Conservation (phyloP, 2,888 invertebrate genomes). For the Nephrotoma guestfalica region DNA sequence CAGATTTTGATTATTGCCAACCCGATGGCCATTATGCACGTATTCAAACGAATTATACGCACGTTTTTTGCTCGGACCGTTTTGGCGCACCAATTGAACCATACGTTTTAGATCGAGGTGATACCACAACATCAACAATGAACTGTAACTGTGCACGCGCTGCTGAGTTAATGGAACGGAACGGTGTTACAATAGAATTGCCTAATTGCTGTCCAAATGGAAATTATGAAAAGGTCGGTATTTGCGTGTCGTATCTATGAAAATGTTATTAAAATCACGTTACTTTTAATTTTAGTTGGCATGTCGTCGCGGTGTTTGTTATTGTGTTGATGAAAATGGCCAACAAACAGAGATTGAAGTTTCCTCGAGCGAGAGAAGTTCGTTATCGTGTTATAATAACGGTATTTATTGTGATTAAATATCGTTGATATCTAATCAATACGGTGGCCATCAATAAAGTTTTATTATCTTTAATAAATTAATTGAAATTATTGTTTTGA, state of each 20-base stretch:
- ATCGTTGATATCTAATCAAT: background rate
- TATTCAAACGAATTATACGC: conserved; percentile 25
- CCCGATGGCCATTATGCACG: conserved; percentile 36
- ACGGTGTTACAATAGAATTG: conserved; percentile 27
- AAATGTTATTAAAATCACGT: background rate
- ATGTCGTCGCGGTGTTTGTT: conserved; percentile 44
- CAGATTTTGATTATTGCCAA: conserved; percentile 32
- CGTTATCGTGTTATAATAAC: background rate
- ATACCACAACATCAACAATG: conserved; percentile 34
- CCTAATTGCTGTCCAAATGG: conserved; percentile 49
- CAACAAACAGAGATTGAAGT: conserved; percentile 27
- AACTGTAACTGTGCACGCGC: conserved; percentile 45
- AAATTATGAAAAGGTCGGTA: conserved; percentile 35
- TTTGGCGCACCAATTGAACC: conserved; percentile 37
- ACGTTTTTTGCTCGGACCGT: conserved; percentile 44
- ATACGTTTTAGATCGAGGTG: conserved; percentile 32
- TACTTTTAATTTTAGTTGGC: conserved; percentile 17
- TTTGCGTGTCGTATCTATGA: background rate
- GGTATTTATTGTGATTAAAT: conserved; percentile 1
- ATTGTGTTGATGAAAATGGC: conserved; percentile 48
- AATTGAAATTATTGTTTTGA: no score
- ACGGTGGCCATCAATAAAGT: no score
- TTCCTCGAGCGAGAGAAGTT: background rate
- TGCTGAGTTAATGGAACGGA: conserved; percentile 29
- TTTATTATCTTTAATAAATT: no score